Conservation (phyloP, 2,113 vertebrate species). For the Xenopus laevis region DNA sequence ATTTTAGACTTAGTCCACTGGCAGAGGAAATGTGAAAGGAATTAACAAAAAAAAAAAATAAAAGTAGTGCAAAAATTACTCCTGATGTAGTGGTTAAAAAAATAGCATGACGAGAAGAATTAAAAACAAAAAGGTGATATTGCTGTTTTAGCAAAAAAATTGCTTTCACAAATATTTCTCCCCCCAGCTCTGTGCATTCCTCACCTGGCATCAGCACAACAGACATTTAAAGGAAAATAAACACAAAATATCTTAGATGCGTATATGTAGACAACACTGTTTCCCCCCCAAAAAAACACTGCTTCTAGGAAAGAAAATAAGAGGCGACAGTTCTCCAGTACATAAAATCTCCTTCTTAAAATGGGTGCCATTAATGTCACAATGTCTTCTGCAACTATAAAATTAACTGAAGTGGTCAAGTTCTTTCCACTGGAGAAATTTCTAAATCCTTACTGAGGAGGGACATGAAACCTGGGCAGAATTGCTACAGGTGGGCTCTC, state of each 20-base stretch:
- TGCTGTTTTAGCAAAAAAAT: not conserved
- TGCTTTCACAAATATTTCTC: slow-evolving; percentile 29
- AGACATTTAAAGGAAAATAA: not conserved
- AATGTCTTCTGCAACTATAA: no score
- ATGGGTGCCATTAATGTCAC: no score
- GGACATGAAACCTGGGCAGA: no score
- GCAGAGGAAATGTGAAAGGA: slow-evolving; percentile 48
- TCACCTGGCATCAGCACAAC: slow-evolving; percentile 16
- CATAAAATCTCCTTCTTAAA: no score
- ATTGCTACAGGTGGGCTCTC: no score
- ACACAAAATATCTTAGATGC: not conserved
- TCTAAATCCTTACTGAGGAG: no score
- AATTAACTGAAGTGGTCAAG: no score
- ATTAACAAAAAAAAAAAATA: slow-evolving; percentile 40
- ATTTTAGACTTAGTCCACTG: slow-evolving; percentile 54
- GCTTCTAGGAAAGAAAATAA: not conserved
- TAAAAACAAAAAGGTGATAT: slow-evolving; percentile 26
- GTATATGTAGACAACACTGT: not conserved
- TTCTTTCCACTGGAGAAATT: no score
- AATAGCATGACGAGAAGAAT: slow-evolving; percentile 7
- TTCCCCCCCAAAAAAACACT: no score
- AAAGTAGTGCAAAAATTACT: slow-evolving; percentile 65
- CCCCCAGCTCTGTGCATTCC: slow-evolving; percentile 7
- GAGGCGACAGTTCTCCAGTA: no score
- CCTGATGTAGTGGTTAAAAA: slow-evolving; percentile 76